A percentile compares a stretch with the other conserved stretches of the same genome.
Conservation (phyloP, 2,888 invertebrate species). For the Conistra vaccinii region DNA sequence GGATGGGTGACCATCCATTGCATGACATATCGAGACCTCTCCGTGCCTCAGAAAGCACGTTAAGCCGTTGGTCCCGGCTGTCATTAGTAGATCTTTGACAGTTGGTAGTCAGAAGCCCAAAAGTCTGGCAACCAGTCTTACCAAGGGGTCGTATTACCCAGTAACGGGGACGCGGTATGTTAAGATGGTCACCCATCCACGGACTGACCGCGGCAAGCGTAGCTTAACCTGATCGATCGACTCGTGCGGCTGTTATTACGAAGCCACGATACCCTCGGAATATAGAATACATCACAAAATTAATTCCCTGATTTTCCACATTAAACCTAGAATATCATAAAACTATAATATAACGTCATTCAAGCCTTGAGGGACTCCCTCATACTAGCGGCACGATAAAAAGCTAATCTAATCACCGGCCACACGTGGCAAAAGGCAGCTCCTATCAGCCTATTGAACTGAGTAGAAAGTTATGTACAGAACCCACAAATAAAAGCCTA, state of each 20-base stretch:
- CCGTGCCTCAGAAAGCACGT: too few species aligned
- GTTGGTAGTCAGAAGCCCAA: too few species aligned
- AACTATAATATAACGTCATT: not conserved
- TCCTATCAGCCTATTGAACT: not conserved
- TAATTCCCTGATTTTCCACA: not conserved
- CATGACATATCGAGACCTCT: not conserved
- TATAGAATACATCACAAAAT: not conserved
- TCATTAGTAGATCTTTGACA: too few species aligned
- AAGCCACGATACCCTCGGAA: not conserved
- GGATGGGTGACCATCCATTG: not conserved
- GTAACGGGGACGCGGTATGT: too few species aligned
- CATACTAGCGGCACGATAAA: slow-evolving; percentile 2
- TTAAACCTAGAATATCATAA: not conserved
- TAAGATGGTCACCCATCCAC: too few species aligned
- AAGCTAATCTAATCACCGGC: slow-evolving; percentile 35
- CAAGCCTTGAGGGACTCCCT: slow-evolving; percentile 13
- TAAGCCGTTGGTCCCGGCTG: too few species aligned
- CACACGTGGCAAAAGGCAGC: not conserved
- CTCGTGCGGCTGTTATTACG: too few species aligned
- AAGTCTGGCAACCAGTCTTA: too few species aligned
- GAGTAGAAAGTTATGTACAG: slow-evolving; percentile 32
- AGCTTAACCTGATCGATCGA: too few species aligned
- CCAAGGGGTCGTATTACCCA: too few species aligned
- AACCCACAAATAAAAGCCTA: slow-evolving; percentile 9
- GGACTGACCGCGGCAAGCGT: too few species aligned